phyloP scores from a whole-genome alignment of 2,888 invertebrate species.

The Girardia tigrina region DNA sequence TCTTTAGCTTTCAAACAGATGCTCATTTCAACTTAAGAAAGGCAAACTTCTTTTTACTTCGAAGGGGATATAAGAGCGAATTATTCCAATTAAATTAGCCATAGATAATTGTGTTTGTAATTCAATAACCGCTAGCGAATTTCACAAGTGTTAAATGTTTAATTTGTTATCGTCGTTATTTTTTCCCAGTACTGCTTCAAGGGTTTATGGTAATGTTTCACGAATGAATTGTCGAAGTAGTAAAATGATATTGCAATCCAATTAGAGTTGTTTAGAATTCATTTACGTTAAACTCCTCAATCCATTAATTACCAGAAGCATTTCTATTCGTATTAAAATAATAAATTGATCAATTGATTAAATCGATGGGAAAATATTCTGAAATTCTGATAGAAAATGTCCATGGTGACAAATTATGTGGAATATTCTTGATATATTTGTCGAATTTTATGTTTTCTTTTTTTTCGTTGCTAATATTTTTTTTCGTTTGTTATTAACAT shows the following conservation, averaged over 20 bases:
- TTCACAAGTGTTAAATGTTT: constrained; percentile 2
- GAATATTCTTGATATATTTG: neutral
- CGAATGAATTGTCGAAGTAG: neutral
- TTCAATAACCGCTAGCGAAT: constrained; percentile 15
- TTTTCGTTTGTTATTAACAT: too few species aligned
- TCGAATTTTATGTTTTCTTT: neutral
- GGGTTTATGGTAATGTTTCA: constrained; percentile 23
- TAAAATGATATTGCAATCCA: constrained; percentile 18
- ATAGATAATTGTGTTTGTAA: constrained; percentile 15
- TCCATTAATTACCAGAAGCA: constrained; percentile 2
- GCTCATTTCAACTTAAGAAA: neutral
- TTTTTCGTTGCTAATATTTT: too few species aligned
- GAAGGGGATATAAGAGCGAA: neutral
- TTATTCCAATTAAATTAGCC: neutral
- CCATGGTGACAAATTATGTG: neutral
- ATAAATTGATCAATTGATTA: constrained; percentile 3
- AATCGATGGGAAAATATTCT: neutral
- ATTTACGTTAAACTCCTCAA: neutral
- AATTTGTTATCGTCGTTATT: constrained; percentile 18
- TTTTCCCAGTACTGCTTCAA: neutral
- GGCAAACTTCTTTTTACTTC: neutral
- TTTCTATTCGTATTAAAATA: constrained; percentile 12
- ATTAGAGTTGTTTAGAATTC: constrained; percentile 23
- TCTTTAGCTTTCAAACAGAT: constrained; percentile 19
- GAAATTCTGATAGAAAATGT: neutral